Evolutionary conservation across 2,888 invertebrate genomes (phyloP), one percentile per base, ranked within the genome.

Genomic region (Masnerella sp.): DNA sequence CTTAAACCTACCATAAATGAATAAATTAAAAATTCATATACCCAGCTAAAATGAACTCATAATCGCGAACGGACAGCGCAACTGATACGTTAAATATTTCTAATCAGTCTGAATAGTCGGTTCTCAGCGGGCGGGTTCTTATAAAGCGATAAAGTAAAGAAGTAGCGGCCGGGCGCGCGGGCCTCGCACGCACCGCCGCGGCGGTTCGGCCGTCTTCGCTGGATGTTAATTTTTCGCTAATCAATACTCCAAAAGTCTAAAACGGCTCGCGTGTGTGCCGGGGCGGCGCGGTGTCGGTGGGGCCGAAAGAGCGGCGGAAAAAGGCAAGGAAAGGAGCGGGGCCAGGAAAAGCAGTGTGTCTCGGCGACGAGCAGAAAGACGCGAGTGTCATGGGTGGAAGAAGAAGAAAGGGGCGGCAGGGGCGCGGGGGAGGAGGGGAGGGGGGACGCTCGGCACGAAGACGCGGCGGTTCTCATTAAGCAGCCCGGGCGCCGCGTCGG

Each of bases 381-480:
- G 75, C 76, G 67, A 34, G 54, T 54, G 72, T 49, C 49, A 72
- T 51, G 68, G 54, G 49, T 72, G 62, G 64, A 69, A 70, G 74
- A 56, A 20, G 75, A 65, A 56, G 62, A 71, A 61, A 64, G 76
- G 59, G 43, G 58, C 68, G 28, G 61, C 42, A 62, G 15, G 59
- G 51, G n/a, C 30, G 30, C 30, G 30, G 61, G 45, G 65, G 68
- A 73, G 65, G 64, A 59, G 49, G 51, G 43, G 58, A 45, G 61
- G 64, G 67, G 54, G 74, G 54, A 70, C 65, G 65, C 52, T 76
- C 65, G 78, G 79, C 74, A 77, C 74, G 80, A 78, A 78, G 81
- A 79, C 84, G 81, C 80, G 85, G 84, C 80, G 85, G 85, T 85
- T 86, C 87, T 86, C 87, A 87, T 87, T 87, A 87, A 87, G 86